These are phyloP conservation scores for Solen grandis DNA, from an alignment of 1,140 invertebrate genomes.

Conservation along the genomic window DNA sequence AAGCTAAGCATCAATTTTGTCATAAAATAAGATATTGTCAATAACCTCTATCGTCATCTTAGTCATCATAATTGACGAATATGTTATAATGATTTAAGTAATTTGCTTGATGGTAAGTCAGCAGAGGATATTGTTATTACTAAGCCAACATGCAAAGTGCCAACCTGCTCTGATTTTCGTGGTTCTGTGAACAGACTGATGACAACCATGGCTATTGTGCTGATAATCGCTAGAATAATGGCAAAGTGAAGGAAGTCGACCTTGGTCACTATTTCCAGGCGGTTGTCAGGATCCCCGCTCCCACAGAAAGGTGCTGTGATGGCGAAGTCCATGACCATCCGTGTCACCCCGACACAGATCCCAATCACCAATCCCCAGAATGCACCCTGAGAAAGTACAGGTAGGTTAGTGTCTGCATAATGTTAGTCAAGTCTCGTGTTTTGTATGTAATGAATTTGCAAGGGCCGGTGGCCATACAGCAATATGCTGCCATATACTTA, in stretches of 20 bases:
- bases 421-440: too few relatives aligned
- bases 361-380: slow-evolving; percentile 83
- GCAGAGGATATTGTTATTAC: background rate
- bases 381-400: too few relatives aligned
- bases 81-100: background rate
- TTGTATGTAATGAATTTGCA: too few relatives aligned
- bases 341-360: slow-evolving; percentile 79
- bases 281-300: slow-evolving; percentile 67
- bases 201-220: slow-evolving; percentile 67
- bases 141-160: background rate
- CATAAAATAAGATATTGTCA: background rate
- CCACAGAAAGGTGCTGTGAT: slow-evolving; percentile 71
- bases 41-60: background rate
- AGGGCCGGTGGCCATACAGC: too few relatives aligned
- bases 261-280: slow-evolving; percentile 66
- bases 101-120: too few relatives aligned
- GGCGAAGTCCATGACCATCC: slow-evolving; percentile 74
- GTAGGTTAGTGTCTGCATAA: too few relatives aligned
- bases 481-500: too few relatives aligned
- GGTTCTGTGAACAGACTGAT: slow-evolving; percentile 73
- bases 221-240: slow-evolving; percentile 70
- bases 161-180: slow-evolving; percentile 63
- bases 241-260: slow-evolving; percentile 79
- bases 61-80: background rate
- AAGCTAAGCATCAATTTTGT: background rate